Evolutionary conservation across 2,113 vertebrate species (phyloP), one percentile per base, ranked within the genome.

Genomic region (Haplotaxodon microlepis): DNA sequence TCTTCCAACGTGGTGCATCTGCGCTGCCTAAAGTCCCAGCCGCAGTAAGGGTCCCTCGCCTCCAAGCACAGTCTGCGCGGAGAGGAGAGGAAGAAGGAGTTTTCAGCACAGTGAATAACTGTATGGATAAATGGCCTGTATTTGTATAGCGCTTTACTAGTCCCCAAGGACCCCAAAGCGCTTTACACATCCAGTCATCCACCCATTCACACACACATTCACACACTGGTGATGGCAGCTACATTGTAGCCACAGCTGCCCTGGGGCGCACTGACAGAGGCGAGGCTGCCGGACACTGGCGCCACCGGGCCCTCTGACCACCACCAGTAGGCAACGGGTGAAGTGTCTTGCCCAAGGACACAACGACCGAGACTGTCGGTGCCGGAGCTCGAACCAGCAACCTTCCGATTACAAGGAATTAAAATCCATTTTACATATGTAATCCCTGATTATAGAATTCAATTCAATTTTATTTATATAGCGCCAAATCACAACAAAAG

Each of bases 21-120:
- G 11, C 97, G 97, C 96, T 99, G 97, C 87, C 98, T 97, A 87
- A 95, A 95, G 86, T 99, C 99, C 99, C 99, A 99, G 93, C 99
- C 99, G 0, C 99, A 99, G 88, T 99, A 99, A 0, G 99, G 99
- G 93, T 99, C 98, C 94, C 98, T 96, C 5, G 98, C 98, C 86
- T 97, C 98, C 84, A 99, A 95, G 86, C 99, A 99, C n/a, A 97
- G 94, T 90, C 98, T 99, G 95, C 81, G 90, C 16, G 47, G 40
- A 36, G 50, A 24, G 59, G 13, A 10, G 45, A 31, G 27, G 21
- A 76, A 19, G 36, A 5, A 69, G 11, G 63, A n/a, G 13, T 51
- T 17, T 45, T 82, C 42, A 86, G 66, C 38, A 88, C 81, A 24
- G 10, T 6, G 11, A 71, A 29, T 4, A 29, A 42, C 57, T 61